Base-by-base conservation (phyloP, 2,888 invertebrate genomes). In the Lissocephala sabroskyi region DNA sequence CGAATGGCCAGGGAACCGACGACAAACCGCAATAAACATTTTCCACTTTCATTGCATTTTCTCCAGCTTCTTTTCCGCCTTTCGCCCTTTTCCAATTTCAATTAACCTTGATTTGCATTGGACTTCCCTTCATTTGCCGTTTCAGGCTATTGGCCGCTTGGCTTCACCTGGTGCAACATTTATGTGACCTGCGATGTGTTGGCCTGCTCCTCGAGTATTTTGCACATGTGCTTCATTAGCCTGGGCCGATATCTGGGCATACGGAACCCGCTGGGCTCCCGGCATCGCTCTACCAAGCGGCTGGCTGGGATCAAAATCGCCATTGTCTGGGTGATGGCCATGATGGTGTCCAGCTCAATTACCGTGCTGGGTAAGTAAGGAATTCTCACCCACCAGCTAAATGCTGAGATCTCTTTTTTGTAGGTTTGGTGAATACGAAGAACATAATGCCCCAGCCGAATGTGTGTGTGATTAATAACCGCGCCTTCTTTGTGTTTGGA, bases 151-250 rank as follows among this genome's bases (percentile, higher is more conserved):
- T 97, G 96, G 96, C 95, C 95, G 41, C 90, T 96, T 84, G 90
- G 96, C 44, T 90, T 95, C 71, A 90, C 92, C 59, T 97, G 96
- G 96, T 95, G 96, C 85, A 95, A 95, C 79, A 91, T 96, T 44
- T 95, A 96, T 86, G 95, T 96, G 57, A 95, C 96, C n/a, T 95
- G 95, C 79, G 97, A 97, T 84, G 97, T 97, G 40, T 86, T 97
- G 49, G 96, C 96, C 47, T 98, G 97, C 82, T 97, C 97, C 0
- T 93, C 96, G 4, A 95, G 95, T 82, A 97, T 97, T 81, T 91
- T 97, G 87, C 97, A 97, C 86, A 93, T 97, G 89, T 96, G 97
- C 78, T 93, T 93, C 83, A 94, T 95, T 71, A 92, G 93, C 43
- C 84, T 95, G 52, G 94, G 94, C 62, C 88, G 97, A 59, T 97